Conservation (phyloP, 2,113 vertebrate species). For the Phaethon lepturus region DNA sequence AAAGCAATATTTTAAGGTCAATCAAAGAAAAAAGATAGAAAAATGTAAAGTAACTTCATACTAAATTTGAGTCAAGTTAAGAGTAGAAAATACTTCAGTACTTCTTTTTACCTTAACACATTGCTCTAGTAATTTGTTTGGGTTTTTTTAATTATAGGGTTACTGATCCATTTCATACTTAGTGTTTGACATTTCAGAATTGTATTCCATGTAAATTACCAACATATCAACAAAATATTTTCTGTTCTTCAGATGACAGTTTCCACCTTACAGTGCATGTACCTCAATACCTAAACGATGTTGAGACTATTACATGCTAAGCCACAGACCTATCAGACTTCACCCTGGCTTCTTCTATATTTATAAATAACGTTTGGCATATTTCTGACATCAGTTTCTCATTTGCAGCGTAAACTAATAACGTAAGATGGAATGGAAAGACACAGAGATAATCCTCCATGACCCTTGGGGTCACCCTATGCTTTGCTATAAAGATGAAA, state of each 20-base stretch:
- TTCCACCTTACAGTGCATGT: background rate
- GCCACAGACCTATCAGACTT: background rate
- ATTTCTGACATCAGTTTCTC: conserved; percentile 52
- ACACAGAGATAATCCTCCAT: conserved; percentile 26
- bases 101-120: background rate
- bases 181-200: background rate
- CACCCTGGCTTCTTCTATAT: background rate
- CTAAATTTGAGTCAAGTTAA: background rate
- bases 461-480: conserved; percentile 50
- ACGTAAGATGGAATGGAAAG: conserved; percentile 43
- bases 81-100: background rate
- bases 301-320: conserved; percentile 3
- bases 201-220: background rate
- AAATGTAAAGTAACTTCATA: background rate
- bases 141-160: background rate
- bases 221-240: background rate
- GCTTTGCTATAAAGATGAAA: conserved; percentile 64
- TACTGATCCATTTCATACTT: background rate
- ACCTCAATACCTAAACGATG: conserved; percentile 42
- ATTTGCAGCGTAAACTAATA: conserved; percentile 50
- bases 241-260: background rate
- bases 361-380: conserved; percentile 48
- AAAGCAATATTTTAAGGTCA: background rate
- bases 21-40: background rate
- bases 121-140: background rate